Percentiles rank a stretch among this genome's conserved stretches.
phyloP scores from a whole-genome alignment of 2,113 vertebrate species.

The Mastomys natalensis region DNA sequence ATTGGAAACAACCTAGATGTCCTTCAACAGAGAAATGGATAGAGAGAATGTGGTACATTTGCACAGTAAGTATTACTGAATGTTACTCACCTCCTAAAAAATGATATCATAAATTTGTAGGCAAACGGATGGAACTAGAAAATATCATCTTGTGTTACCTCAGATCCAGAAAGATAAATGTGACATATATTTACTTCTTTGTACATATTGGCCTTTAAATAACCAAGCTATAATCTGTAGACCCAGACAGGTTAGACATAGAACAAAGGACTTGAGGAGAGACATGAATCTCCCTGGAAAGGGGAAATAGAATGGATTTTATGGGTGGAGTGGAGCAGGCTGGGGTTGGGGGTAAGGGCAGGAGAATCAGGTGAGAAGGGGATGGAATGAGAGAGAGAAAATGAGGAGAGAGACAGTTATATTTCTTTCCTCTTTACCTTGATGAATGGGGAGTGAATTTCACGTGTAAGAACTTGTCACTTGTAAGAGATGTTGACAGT shows the following conservation, averaged over 20 bases:
- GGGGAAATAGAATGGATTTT: background rate
- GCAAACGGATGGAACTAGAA: background rate
- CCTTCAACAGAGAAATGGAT: background rate
- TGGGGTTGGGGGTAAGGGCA: background rate
- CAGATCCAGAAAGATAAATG: background rate
- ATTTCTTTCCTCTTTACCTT: background rate
- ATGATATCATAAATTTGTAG: background rate
- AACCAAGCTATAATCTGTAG: background rate
- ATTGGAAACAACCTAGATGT: background rate
- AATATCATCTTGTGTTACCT: background rate
- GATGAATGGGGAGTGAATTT: conserved; percentile 20
- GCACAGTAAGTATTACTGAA: background rate
- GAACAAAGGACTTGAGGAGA: background rate
- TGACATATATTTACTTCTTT: background rate
- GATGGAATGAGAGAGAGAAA: background rate
- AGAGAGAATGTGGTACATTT: background rate
- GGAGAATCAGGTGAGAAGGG: background rate
- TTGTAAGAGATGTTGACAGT: background rate
- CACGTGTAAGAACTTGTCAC: background rate
- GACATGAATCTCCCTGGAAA: background rate
- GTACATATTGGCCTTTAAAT: background rate
- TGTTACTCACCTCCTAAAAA: background rate
- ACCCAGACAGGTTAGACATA: background rate
- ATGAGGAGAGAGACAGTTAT: background rate
- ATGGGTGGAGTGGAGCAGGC: background rate